A percentile compares a stretch with the other conserved stretches of the same genome.
Conservation (phyloP, 1,140 invertebrate species). For the Latrodectus geometricus region DNA sequence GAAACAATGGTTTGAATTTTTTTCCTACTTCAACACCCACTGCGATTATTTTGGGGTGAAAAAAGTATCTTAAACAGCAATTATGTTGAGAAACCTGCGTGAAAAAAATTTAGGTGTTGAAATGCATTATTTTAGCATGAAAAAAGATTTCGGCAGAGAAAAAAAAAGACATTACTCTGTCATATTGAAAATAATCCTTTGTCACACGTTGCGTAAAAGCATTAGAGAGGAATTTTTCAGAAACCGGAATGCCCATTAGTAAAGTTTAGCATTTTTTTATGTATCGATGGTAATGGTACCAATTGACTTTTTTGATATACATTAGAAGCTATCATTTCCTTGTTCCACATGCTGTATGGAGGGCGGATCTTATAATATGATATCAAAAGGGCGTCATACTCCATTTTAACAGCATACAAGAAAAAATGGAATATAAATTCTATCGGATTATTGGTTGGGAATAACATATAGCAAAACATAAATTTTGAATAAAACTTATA, state of each 20-base stretch:
- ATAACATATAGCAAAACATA: too few relatives aligned
- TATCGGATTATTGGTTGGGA: too few relatives aligned
- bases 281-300: neutral
- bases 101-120: neutral
- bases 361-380: too few relatives aligned
- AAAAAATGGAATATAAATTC: too few relatives aligned
- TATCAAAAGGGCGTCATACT: too few relatives aligned
- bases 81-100: neutral
- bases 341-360: neutral
- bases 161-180: neutral
- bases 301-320: neutral
- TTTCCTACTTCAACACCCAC: neutral
- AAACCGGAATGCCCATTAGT: neutral
- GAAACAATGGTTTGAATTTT: neutral
- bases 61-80: neutral
- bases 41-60: neutral
- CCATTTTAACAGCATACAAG: too few relatives aligned
- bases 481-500: too few relatives aligned
- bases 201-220: neutral
- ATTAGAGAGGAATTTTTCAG: neutral
- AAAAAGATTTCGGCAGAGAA: too few relatives aligned
- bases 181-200: neutral
- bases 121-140: neutral
- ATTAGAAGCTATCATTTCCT: neutral
- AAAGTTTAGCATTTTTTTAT: neutral